phyloP scores from a whole-genome alignment of 2,888 invertebrate species.

The Leucophenga maculata region DNA sequence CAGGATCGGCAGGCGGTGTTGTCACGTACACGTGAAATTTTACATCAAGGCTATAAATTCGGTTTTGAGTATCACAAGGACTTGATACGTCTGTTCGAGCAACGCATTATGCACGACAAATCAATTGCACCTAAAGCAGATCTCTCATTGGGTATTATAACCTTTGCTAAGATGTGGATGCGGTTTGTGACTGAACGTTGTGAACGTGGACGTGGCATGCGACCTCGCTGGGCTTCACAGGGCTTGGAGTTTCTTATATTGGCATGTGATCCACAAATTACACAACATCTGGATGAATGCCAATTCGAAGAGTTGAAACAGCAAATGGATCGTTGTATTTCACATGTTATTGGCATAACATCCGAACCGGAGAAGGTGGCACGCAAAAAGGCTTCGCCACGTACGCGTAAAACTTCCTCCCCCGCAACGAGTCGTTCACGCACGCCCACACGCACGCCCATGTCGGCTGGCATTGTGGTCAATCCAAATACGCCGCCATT shows the following conservation, averaged over 20 bases:
- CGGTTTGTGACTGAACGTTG: conserved; percentile 87
- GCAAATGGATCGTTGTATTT: conserved; percentile 88
- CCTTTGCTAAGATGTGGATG: conserved; percentile 90
- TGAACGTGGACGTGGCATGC: conserved; percentile 84
- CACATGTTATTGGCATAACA: conserved; percentile 85
- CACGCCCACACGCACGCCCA: conserved; percentile 72
- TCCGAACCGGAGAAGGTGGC: conserved; percentile 71
- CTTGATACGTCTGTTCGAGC: conserved; percentile 74
- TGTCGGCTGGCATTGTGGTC: conserved; percentile 70
- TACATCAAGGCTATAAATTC: conserved; percentile 91
- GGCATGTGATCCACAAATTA: conserved; percentile 88
- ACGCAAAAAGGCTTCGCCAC: conserved; percentile 71
- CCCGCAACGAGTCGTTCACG: conserved; percentile 70
- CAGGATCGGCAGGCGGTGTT: conserved; percentile 73
- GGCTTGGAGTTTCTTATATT: conserved; percentile 89
- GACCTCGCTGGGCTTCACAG: conserved; percentile 91
- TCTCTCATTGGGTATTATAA: conserved; percentile 77
- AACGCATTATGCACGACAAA: conserved; percentile 70
- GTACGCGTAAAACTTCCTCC: conserved; percentile 70
- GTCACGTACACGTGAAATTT: conserved; percentile 80
- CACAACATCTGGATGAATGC: conserved; percentile 81
- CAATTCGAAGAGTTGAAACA: conserved; percentile 86
- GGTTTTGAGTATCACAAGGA: conserved; percentile 84
- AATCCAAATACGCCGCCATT: conserved; percentile 58
- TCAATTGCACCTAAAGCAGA: conserved; percentile 65